Base-by-base conservation (phyloP, 2,888 invertebrate genomes). In the Drosophila niveifrons region DNA sequence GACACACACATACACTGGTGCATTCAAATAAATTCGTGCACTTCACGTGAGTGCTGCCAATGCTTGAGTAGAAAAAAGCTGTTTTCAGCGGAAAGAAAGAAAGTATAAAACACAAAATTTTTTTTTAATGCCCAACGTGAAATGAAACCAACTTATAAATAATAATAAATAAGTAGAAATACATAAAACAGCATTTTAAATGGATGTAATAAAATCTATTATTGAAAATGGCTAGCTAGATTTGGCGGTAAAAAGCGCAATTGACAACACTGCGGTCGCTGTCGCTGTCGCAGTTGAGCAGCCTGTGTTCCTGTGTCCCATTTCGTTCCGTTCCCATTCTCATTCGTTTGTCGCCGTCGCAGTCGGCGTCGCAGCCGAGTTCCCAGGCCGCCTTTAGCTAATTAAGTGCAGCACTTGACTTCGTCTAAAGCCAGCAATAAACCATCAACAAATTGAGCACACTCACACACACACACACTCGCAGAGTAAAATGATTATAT, bases 391-490 rank as follows among this genome's bases (percentile, higher is more conserved):
- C 58, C 67, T 76, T 79, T 78, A 53, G 76, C 82, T 77, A 82
- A 78, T 84, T 76, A 76, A 76, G 76, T 76, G 72, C 76, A 76
- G 76, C 67, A 75, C 75, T 75, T 82, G 84, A 81, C 78, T 81
- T 75, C 71, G 71, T 72, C 80, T 61, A 82, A 80, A 80, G 78
- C 68, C 66, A 72, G 80, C 77, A 58, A 80, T 75, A 80, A 76
- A 82, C 61, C 55, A 73, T 70, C 63, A 78, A 61, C 79, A 76
- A 82, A 74, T 79, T 72, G 75, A 66, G 66, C 62, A 47, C 62
- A 66, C 63, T 36, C 58, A 48, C 50, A 67, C 31, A 50, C 39
- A 34, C n/a, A 39, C 7, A 39, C 29, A 34, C 15, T 10, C n/a
- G 9, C 43, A 41, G n/a, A 41, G 44, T n/a, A 13, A 17, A 48